These are phyloP conservation scores for Pseudomyrmex concolor DNA, from an alignment of 1,140 invertebrate genomes.

Conservation along the genomic window DNA sequence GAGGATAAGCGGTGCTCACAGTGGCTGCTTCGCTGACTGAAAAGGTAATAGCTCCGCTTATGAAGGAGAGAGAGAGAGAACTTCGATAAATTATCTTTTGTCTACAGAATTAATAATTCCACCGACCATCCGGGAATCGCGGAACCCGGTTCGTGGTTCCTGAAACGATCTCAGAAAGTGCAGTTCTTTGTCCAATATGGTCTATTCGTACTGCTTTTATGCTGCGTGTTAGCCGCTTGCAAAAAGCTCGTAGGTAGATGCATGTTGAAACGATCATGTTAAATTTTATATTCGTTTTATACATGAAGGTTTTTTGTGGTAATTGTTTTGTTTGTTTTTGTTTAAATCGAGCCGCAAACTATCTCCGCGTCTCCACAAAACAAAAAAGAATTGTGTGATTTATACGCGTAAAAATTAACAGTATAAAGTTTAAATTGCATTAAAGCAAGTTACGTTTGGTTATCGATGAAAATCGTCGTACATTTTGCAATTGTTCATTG, in stretches of 20 bases:
- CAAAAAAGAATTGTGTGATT: too few relatives aligned
- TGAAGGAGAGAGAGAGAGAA: constrained; percentile 6
- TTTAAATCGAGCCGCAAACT: background rate
- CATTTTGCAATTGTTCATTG: constrained; percentile 48
- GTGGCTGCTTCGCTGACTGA: constrained; percentile 24
- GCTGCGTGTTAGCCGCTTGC: constrained; percentile 11
- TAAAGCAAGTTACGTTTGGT: background rate
- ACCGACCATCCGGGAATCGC: constrained; percentile 42
- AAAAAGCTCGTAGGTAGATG: background rate
- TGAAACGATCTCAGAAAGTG: constrained; percentile 44
- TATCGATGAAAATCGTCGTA: constrained; percentile 22
- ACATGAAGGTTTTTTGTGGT: background rate
- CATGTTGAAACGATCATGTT: constrained; percentile 11
- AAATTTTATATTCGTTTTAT: constrained; percentile 28
- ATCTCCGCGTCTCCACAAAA: too few relatives aligned
- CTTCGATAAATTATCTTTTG: constrained; percentile 72
- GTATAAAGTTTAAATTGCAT: background rate
- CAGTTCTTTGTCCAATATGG: constrained; percentile 56
- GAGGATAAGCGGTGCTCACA: constrained; percentile 34
- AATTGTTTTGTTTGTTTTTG: background rate
- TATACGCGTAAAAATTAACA: background rate
- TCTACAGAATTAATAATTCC: constrained; percentile 66
- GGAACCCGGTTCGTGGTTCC: constrained; percentile 42
- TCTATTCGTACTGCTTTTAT: constrained; percentile 58
- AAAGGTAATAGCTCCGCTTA: constrained; percentile 40